These are phyloP conservation scores for Aegotheles bennettii DNA, from an alignment of 2,113 vertebrate species.

Conservation along the genomic window DNA sequence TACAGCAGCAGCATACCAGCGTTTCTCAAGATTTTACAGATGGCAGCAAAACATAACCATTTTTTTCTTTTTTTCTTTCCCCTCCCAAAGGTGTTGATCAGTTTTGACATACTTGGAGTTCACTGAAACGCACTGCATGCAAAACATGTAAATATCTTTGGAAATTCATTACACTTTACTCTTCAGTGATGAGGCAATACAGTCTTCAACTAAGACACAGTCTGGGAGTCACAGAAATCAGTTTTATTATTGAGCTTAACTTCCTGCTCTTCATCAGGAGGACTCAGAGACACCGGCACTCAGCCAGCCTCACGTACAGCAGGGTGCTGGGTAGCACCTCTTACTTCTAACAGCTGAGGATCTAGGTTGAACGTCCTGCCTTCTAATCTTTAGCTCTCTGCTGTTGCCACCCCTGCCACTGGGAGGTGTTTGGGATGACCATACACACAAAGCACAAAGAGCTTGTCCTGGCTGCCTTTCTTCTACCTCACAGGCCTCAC, in stretches of 20 bases:
- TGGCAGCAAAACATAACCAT: not conserved
- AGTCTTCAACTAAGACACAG: not conserved
- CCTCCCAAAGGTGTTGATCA: not conserved
- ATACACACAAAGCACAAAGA: fast-evolving
- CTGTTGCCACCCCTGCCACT: not conserved
- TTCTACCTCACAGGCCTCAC: fast-evolving
- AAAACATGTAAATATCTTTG: not conserved
- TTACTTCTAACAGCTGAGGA: fast-evolving
- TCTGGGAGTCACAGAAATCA: not conserved
- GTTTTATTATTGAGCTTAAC: not conserved
- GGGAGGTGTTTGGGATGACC: not conserved
- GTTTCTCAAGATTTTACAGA: not conserved
- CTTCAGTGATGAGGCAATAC: not conserved
- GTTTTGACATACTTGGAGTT: not conserved
- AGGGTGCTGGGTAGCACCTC: not conserved
- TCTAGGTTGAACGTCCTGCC: not conserved
- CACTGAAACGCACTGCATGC: fast-evolving
- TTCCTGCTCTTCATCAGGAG: not conserved
- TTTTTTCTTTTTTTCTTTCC: fast-evolving
- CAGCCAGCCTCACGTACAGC: not conserved
- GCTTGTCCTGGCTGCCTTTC: not conserved
- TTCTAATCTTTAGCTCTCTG: fast-evolving
- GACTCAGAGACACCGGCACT: not conserved
- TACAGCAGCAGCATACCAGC: not conserved
- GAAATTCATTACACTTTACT: not conserved